A percentile compares a stretch with the other conserved stretches of the same genome.
These are phyloP conservation scores for Lanius collurio DNA, from an alignment of 2,113 vertebrate genomes.

Conservation along the genomic window DNA sequence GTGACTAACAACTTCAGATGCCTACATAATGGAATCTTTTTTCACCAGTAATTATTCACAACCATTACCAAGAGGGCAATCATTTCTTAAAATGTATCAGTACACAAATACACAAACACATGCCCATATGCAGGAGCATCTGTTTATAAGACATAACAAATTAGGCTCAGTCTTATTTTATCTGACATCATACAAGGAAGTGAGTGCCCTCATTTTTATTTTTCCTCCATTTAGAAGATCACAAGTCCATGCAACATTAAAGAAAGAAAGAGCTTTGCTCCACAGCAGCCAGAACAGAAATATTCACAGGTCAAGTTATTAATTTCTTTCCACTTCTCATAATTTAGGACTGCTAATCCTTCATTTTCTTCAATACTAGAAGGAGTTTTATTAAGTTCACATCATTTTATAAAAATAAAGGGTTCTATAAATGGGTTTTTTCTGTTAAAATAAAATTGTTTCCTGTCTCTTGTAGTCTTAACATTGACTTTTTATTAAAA, in stretches of 20 bases:
- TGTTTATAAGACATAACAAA: slow-evolving; percentile 14
- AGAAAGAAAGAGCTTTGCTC: not conserved
- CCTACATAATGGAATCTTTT: not conserved
- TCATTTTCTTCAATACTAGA: not conserved
- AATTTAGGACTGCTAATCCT: not conserved
- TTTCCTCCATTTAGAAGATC: not conserved
- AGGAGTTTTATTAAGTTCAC: not conserved
- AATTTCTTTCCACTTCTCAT: not conserved
- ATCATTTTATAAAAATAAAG: not conserved
- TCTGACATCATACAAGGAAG: not conserved
- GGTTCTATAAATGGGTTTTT: not conserved
- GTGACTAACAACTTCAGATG: not conserved
- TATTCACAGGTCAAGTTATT: not conserved
- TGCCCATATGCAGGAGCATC: not conserved
- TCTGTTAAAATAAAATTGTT: not conserved
- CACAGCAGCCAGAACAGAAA: not conserved
- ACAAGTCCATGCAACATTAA: not conserved
- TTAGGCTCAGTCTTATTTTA: not conserved
- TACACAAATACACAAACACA: not conserved
- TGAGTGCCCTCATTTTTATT: not conserved
- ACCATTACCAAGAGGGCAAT: not conserved
- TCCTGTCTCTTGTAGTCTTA: not conserved
- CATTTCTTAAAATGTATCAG: not conserved
- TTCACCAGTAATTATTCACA: not conserved
- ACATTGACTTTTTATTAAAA: not conserved